Conservation (phyloP, 2,113 vertebrate species). For the Solea senegalensis region DNA sequence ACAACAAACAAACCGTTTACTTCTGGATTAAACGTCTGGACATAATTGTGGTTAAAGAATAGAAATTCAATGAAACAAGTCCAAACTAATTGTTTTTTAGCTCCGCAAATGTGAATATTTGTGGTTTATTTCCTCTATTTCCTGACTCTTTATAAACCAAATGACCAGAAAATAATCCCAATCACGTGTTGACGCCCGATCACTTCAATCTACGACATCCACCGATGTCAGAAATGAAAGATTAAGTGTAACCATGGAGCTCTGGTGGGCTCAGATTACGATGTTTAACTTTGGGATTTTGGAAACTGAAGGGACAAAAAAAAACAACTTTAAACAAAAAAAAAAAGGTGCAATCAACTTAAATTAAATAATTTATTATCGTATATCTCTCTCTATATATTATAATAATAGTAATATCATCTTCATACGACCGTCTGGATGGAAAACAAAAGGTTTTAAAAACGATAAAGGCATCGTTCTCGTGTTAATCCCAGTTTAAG, state of each 20-base stretch:
- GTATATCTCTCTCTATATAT: slow-evolving; percentile 15
- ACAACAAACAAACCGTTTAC: no score
- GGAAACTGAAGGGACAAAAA: slow-evolving; percentile 30
- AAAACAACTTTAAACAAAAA: not conserved
- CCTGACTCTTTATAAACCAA: no score
- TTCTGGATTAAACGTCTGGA: no score
- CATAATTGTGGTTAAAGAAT: no score
- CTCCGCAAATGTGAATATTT: no score
- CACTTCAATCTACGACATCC: slow-evolving; percentile 56
- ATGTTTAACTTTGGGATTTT: slow-evolving; percentile 15
- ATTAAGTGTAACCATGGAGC: slow-evolving; percentile 19
- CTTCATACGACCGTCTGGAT: slow-evolving; percentile 18
- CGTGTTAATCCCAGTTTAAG: not conserved
- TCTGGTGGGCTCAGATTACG: not conserved
- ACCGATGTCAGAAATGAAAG: slow-evolving; percentile 42
- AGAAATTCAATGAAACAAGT: no score
- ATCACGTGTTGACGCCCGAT: not conserved
- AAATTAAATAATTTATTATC: slow-evolving; percentile 71
- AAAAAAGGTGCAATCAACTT: slow-evolving; percentile 27
- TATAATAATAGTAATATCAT: slow-evolving; percentile 59
- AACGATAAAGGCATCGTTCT: slow-evolving; percentile 18
- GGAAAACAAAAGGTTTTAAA: slow-evolving; percentile 21
- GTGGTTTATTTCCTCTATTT: no score
- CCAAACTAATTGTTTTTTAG: no score
- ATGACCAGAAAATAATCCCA: no score